Base-by-base conservation (phyloP, 2,113 vertebrate genomes). In the Rhabdornis inornatus region DNA sequence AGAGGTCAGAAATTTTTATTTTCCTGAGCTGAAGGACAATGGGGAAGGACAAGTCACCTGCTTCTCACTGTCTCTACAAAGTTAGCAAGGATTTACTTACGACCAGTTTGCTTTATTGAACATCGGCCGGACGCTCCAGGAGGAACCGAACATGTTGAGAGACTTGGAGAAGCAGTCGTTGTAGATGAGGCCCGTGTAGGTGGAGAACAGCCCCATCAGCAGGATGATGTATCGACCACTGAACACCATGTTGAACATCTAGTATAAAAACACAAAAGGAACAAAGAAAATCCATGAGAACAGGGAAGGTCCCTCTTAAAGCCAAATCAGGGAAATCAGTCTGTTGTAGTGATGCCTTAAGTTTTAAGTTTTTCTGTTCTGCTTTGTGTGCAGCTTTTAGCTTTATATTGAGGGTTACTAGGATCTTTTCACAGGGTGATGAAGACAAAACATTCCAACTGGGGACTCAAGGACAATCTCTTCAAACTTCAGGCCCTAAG, bases 91-190 rank as follows among this genome's bases (percentile, higher is more conserved):
- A 9, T 80, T 52, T 84, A 99, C 99, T 99, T 96, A 99, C 99
- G 99, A 98, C 99, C 99, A 99, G 94, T 99, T 99, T 91, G 50
- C 98, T 87, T 97, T 95, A 3, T 71, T 57, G 85, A 99, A 99
- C 99, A 99, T 99, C 0, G 99, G 98, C 83, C 98, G 95, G 40
- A 99, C 99, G 0, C 99, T 99, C 99, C 99, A 99, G 2, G 99
- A 98, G 2, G 99, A 99, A 14, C 99, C 99, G 0, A 99, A 99
- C 89, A 99, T 95, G 60, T 99, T 99, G 30, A 99, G 98, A 8
- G 99, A 98, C 94, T 99, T 99, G 92, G 99, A 99, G 98, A 99
- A 99, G 97, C 99, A 99, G 97, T 99, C 99, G 0, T 99, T 99
- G 97, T 99, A 99, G 98, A 99, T 99, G 95, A 99, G 98, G 42